phyloP scores from a whole-genome alignment of 2,113 vertebrate species.

The Dasypus novemcinctus region DNA sequence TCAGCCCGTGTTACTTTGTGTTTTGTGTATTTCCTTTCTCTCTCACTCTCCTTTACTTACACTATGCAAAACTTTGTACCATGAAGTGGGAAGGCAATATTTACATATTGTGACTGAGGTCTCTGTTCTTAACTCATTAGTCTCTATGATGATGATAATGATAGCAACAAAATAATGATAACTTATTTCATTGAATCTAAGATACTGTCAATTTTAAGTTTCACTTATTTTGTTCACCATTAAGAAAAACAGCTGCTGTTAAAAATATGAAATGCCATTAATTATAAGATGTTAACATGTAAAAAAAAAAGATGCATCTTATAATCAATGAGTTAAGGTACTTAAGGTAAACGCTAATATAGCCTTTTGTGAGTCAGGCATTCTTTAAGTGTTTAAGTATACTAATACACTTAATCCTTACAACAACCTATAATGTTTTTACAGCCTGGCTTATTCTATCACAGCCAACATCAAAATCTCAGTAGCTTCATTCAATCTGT shows the following conservation, averaged over 20 bases:
- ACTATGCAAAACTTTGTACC: background rate
- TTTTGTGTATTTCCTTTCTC: background rate
- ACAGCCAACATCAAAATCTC: background rate
- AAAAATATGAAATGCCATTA: background rate
- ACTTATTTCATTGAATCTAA: background rate
- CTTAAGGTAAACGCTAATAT: background rate
- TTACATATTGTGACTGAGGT: background rate
- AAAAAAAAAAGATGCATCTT: background rate
- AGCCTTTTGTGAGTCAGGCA: background rate
- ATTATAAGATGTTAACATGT: background rate
- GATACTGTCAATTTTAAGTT: background rate
- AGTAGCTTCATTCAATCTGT: background rate
- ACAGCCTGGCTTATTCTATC: background rate
- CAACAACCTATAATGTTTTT: background rate
- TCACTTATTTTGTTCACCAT: background rate
- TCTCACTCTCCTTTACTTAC: background rate
- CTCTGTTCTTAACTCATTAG: background rate
- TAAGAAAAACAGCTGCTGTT: background rate
- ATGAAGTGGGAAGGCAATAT: rapidly evolving
- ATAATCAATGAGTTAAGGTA: background rate
- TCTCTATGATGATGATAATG: background rate
- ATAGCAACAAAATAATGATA: no score
- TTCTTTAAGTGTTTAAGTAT: background rate
- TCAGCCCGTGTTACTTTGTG: rapidly evolving
- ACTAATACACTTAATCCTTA: background rate